These are phyloP conservation scores for Tyrannus savana DNA, from an alignment of 2,113 vertebrate species.

Conservation along the genomic window DNA sequence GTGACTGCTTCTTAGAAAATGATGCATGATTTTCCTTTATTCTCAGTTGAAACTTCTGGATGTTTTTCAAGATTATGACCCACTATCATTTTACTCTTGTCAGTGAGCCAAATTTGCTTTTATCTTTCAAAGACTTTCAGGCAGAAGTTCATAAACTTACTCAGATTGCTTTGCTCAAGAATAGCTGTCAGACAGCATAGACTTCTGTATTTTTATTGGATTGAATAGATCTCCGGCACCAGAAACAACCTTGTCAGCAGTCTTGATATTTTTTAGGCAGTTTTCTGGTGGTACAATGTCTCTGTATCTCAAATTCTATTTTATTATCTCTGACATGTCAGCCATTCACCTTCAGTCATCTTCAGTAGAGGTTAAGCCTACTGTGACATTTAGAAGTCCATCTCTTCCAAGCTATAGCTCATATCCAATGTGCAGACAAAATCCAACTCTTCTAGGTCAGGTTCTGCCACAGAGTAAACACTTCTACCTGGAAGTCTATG, in stretches of 20 bases:
- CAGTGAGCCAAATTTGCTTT: background rate
- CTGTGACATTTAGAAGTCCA: background rate
- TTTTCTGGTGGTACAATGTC: background rate
- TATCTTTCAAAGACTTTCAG: background rate
- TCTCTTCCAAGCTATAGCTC: background rate
- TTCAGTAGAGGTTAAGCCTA: background rate
- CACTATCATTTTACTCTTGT: background rate
- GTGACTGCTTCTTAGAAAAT: background rate
- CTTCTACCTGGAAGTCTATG: background rate
- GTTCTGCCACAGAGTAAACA: background rate
- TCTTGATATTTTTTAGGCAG: background rate
- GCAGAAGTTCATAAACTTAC: background rate
- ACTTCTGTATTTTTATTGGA: background rate
- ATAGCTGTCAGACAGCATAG: background rate
- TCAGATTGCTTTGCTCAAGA: background rate
- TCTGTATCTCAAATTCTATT: background rate
- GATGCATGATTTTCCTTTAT: background rate
- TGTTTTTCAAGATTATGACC: background rate
- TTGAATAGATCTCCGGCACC: background rate
- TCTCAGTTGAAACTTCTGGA: background rate
- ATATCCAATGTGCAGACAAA: background rate
- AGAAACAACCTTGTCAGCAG: background rate
- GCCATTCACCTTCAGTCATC: background rate
- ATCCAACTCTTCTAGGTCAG: background rate
- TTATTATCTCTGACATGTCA: background rate